Percentiles rank a stretch among this genome's conserved stretches.
These are phyloP conservation scores for Coelinius sp. DNA, from an alignment of 2,888 invertebrate genomes.

Conservation along the genomic window DNA sequence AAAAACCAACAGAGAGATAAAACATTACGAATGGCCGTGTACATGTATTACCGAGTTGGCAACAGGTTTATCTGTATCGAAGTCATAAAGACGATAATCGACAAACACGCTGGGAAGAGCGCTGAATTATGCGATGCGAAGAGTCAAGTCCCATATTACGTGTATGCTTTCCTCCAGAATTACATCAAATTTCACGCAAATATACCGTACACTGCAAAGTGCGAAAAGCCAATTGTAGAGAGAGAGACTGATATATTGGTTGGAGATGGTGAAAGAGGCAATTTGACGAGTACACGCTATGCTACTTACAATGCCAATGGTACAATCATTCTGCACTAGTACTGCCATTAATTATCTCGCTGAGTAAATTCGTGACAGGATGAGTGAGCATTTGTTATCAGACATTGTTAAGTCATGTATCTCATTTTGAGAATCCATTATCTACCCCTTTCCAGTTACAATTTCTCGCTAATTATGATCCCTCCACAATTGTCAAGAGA, in stretches of 20 bases:
- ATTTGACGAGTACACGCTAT: conserved; percentile 11
- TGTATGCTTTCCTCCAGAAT: background rate
- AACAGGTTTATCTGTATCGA: conserved; percentile 48
- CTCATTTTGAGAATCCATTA: background rate
- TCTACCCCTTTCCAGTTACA: too few relatives aligned
- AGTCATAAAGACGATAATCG: conserved; percentile 40
- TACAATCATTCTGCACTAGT: background rate
- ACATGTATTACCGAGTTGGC: conserved; percentile 27
- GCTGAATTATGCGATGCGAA: conserved; percentile 39
- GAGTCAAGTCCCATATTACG: conserved; percentile 3
- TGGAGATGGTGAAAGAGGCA: background rate
- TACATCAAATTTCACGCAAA: background rate
- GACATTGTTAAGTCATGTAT: background rate
- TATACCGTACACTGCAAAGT: background rate
- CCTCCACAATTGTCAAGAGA: too few relatives aligned
- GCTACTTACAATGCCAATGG: background rate
- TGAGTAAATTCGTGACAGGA: background rate
- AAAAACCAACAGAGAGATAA: background rate
- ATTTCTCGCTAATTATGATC: too few relatives aligned
- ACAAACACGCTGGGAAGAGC: conserved; percentile 35
- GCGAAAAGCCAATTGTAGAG: background rate
- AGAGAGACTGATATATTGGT: background rate
- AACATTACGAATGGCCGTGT: background rate
- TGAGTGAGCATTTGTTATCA: background rate
- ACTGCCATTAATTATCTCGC: background rate